Evolutionary conservation across 2,113 vertebrate species (phyloP).

Genomic region (Equus przewalskii): DNA sequence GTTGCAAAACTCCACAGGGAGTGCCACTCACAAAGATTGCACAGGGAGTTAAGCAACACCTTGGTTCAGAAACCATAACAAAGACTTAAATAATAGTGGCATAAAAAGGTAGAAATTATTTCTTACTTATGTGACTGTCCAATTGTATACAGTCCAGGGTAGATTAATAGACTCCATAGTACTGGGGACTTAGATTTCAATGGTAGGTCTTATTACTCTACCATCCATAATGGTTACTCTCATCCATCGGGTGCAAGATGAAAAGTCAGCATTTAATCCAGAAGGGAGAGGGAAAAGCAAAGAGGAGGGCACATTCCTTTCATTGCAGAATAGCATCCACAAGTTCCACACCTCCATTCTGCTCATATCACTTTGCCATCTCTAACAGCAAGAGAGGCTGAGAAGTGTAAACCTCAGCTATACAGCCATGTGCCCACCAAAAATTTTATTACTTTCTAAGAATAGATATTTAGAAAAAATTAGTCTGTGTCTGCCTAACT

Average conservation of each 20-base stretch:
- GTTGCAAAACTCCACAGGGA: background rate
- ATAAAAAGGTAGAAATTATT: background rate
- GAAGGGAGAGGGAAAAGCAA: background rate
- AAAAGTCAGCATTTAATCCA: background rate
- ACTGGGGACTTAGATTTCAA: background rate
- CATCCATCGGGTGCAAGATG: background rate
- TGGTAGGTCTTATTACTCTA: background rate
- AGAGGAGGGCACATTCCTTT: background rate
- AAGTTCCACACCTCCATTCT: background rate
- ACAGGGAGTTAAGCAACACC: background rate
- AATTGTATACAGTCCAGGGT: background rate
- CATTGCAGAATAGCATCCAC: background rate
- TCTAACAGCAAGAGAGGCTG: background rate
- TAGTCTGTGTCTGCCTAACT: background rate
- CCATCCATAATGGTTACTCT: background rate
- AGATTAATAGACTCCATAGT: background rate
- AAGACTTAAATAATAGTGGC: background rate
- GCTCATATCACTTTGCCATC: background rate
- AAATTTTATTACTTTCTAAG: background rate
- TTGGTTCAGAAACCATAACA: background rate
- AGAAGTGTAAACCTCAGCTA: background rate
- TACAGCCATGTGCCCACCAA: background rate
- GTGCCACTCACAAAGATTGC: background rate
- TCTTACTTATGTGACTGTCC: background rate
- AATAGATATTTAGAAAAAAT: background rate